Percentiles rank a stretch among this genome's conserved stretches.
These are phyloP conservation scores for Zosterops hypoxanthus DNA, from an alignment of 2,113 vertebrate species.

Conservation along the genomic window DNA sequence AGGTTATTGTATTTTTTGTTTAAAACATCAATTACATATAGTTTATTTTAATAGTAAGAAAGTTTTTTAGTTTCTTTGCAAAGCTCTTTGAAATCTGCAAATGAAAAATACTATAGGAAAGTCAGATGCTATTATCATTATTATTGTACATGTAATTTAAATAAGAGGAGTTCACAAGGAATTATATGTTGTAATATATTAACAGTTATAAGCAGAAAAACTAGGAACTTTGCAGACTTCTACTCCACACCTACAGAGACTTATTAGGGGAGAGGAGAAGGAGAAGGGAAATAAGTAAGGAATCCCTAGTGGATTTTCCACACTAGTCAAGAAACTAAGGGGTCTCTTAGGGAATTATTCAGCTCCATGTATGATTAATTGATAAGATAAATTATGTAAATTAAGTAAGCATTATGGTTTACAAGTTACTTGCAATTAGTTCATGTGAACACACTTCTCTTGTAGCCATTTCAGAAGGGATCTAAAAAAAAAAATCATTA, in stretches of 20 bases:
- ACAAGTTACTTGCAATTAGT: neutral
- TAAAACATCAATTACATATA: neutral
- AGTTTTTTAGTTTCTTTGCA: neutral
- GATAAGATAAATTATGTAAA: neutral
- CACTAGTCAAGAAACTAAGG: neutral
- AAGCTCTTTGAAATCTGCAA: neutral
- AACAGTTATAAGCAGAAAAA: neutral
- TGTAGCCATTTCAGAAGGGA: neutral
- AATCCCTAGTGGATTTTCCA: neutral
- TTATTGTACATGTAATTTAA: neutral
- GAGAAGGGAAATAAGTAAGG: neutral
- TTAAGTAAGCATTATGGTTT: neutral
- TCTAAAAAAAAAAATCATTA: neutral
- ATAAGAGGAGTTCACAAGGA: neutral
- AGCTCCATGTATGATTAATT: neutral
- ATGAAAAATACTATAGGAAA: neutral
- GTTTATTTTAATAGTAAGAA: neutral
- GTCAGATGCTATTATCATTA: neutral
- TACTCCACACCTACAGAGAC: neutral
- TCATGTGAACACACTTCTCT: neutral
- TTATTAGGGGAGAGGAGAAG: neutral
- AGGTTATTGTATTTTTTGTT: neutral
- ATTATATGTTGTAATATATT: neutral
- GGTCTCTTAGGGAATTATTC: neutral
- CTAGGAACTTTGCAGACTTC: neutral